Evolutionary conservation across 2,113 vertebrate genomes (phyloP).

Genomic region (Pelodiscus sinensis): DNA sequence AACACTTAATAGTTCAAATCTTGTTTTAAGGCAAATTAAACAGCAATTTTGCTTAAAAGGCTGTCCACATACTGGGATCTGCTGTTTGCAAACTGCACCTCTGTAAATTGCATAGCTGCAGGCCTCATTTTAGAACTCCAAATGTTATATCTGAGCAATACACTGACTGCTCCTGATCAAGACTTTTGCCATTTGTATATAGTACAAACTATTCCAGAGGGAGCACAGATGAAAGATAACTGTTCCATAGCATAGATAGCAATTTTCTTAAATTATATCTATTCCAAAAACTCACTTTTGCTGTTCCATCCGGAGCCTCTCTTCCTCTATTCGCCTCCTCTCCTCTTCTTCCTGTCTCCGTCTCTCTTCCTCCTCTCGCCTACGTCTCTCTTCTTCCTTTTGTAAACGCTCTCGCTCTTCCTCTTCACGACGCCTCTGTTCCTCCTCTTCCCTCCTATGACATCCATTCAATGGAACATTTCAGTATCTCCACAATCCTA

Average conservation of each 20-base stretch:
- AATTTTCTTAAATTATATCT: background rate
- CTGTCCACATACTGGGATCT: accelerated
- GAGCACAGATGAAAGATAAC: background rate
- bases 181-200: background rate
- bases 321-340: conserved; percentile 89
- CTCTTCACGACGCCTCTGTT: conserved; percentile 87
- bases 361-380: conserved; percentile 89
- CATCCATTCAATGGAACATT: conserved; percentile 49
- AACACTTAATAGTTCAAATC: background rate
- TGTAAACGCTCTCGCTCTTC: conserved; percentile 90
- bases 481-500: conserved; percentile 22
- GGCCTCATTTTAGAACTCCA: background rate
- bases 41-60: background rate
- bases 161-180: background rate
- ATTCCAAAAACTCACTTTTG: conserved; percentile 88
- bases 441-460: conserved; percentile 93
- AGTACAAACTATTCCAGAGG: background rate
- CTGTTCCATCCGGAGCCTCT: conserved; percentile 92
- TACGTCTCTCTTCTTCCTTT: conserved; percentile 90
- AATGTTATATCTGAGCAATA: background rate
- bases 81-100: background rate
- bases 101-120: background rate
- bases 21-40: background rate
- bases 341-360: conserved; percentile 91
- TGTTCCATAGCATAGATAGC: background rate